These are phyloP conservation scores for Melanerpes formicivorus DNA, from an alignment of 2,113 vertebrate genomes.

Conservation along the genomic window DNA sequence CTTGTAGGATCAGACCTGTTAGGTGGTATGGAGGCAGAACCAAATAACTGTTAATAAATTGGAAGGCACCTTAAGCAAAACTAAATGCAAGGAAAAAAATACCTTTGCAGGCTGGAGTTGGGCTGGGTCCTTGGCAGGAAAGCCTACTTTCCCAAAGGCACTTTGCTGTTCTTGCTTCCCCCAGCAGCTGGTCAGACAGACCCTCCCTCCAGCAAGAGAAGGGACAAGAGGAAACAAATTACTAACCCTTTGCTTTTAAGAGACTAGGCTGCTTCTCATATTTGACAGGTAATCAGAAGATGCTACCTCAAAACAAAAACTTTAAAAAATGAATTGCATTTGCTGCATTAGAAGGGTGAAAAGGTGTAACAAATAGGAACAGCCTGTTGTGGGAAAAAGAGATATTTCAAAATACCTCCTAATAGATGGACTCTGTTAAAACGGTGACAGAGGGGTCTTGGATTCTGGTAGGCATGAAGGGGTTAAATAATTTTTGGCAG, in stretches of 20 bases:
- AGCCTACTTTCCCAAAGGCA: background rate
- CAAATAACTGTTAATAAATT: background rate
- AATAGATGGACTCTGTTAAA: background rate
- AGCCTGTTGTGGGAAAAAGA: background rate
- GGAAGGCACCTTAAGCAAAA: background rate
- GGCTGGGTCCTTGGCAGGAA: background rate
- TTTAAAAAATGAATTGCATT: background rate
- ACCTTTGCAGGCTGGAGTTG: background rate
- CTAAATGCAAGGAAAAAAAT: background rate
- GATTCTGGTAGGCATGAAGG: conserved; percentile 19
- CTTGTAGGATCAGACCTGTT: background rate
- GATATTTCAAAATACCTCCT: background rate
- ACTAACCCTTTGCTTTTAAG: background rate
- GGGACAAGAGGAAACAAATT: background rate
- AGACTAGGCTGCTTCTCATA: background rate
- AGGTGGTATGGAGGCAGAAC: background rate
- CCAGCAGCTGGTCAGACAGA: background rate
- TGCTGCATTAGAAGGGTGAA: background rate
- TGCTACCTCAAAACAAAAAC: background rate
- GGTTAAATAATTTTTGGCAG: conserved; percentile 72
- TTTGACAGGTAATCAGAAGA: background rate
- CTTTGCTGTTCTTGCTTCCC: background rate
- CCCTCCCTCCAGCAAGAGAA: background rate
- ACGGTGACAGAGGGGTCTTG: background rate
- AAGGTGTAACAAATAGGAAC: background rate